Evolutionary conservation across 2,888 invertebrate genomes (phyloP).

Genomic region (Drosophila infuscata): DNA sequence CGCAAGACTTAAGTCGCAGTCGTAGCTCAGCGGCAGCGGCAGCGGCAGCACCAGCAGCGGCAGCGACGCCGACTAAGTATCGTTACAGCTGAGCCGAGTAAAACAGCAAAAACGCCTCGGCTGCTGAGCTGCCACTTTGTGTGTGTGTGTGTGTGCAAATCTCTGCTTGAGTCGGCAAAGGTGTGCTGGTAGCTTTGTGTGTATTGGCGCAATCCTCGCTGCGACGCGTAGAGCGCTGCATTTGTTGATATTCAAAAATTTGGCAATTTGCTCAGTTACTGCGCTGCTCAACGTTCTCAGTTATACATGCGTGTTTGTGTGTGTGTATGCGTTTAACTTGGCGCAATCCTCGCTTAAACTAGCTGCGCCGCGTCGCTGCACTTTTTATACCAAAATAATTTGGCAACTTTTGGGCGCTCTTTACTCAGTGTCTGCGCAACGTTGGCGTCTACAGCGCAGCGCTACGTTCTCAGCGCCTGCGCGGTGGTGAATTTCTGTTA

Average conservation of each 20-base stretch:
- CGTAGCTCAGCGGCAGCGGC: slow-evolving; percentile 44
- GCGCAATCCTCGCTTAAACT: slow-evolving; percentile 64
- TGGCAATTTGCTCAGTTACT: slow-evolving; percentile 50
- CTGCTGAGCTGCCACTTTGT: slow-evolving; percentile 23
- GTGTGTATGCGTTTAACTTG: slow-evolving; percentile 30
- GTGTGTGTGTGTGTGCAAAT: slow-evolving; percentile 45
- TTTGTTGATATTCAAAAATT: slow-evolving; percentile 50
- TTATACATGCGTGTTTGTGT: not conserved
- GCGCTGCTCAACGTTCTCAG: slow-evolving; percentile 42
- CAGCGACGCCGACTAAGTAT: slow-evolving; percentile 71
- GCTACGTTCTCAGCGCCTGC: slow-evolving; percentile 42
- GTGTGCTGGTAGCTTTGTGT: slow-evolving; percentile 12
- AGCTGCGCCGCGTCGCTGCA: slow-evolving; percentile 13
- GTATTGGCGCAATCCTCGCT: slow-evolving; percentile 71
- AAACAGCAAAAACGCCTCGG: slow-evolving; percentile 22
- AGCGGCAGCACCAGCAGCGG: slow-evolving; percentile 25
- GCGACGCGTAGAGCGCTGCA: slow-evolving; percentile 23
- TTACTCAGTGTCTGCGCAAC: slow-evolving; percentile 22
- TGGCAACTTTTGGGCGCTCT: slow-evolving; percentile 48
- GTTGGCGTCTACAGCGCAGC: slow-evolving; percentile 1
- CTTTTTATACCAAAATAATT: slow-evolving; percentile 43
- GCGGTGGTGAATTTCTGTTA: slow-evolving; percentile 54
- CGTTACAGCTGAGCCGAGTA: slow-evolving; percentile 45
- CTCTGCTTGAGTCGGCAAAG: slow-evolving; percentile 27
- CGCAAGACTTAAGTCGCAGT: slow-evolving; percentile 68